Conservation (phyloP, 1,140 invertebrate genomes). For the Drosophila malerkotliana region DNA sequence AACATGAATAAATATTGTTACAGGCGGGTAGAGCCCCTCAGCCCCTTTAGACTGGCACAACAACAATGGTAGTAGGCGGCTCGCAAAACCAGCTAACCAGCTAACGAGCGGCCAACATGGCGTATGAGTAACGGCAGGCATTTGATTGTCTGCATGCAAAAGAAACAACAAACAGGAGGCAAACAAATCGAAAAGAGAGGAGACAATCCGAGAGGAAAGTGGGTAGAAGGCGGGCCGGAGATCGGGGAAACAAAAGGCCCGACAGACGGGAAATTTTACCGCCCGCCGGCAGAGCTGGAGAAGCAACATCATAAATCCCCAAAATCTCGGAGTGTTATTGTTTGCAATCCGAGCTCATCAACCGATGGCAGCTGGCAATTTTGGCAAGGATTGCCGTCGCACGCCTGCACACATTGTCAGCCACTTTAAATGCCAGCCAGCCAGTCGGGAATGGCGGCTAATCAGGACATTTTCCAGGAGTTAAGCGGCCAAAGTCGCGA, state of each 20-base stretch:
- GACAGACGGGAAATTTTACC: slow-evolving; percentile 22
- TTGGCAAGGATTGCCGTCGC: slow-evolving; percentile 25
- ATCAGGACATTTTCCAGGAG: slow-evolving; percentile 67
- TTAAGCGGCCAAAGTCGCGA: slow-evolving; percentile 62
- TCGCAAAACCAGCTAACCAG: slow-evolving; percentile 54
- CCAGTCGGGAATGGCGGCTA: slow-evolving; percentile 46
- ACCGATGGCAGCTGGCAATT: slow-evolving; percentile 23
- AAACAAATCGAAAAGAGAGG: slow-evolving; percentile 71
- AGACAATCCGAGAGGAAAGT: slow-evolving; percentile 25
- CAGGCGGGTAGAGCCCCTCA: slow-evolving; percentile 36
- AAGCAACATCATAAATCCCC: slow-evolving; percentile 75
- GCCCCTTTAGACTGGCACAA: slow-evolving; percentile 44
- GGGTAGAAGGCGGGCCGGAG: not conserved
- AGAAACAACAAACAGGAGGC: slow-evolving; percentile 62
- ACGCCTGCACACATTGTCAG: slow-evolving; percentile 32
- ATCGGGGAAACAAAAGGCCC: slow-evolving; percentile 61
- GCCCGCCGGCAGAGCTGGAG: not conserved
- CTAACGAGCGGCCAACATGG: slow-evolving; percentile 75
- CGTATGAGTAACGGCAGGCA: slow-evolving; percentile 66
- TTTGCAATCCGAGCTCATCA: slow-evolving; percentile 78
- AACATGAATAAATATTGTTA: slow-evolving; percentile 84
- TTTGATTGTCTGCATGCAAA: slow-evolving; percentile 70
- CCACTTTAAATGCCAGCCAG: slow-evolving; percentile 44
- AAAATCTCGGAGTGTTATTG: slow-evolving; percentile 76
- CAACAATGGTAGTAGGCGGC: slow-evolving; percentile 32